These are phyloP conservation scores for Pseudopodoces humilis DNA, from an alignment of 2,113 vertebrate species.

Conservation along the genomic window DNA sequence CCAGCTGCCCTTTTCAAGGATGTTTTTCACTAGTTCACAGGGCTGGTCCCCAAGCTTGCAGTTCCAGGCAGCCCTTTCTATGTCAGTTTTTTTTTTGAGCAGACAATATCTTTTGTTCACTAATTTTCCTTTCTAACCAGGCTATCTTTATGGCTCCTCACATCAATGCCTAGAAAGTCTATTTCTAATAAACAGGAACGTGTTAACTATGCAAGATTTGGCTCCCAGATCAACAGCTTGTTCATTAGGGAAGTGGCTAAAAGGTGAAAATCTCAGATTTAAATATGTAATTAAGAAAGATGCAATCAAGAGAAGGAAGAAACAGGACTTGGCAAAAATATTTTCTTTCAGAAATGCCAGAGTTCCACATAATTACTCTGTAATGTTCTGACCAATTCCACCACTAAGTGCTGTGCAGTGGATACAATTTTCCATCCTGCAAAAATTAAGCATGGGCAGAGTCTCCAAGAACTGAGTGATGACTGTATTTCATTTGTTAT, in stretches of 20 bases:
- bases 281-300: background rate
- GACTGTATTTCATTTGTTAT: background rate
- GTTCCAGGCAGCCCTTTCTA: background rate
- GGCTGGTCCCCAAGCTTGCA: fast-evolving
- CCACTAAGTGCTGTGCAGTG: background rate
- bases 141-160: background rate
- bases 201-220: background rate
- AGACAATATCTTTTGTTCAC: background rate
- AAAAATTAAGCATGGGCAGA: background rate
- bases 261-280: background rate
- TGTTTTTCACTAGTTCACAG: background rate
- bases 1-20: background rate
- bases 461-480: fast-evolving
- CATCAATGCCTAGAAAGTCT: background rate
- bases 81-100: background rate
- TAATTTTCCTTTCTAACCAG: background rate
- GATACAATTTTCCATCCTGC: background rate
- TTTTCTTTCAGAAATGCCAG: background rate
- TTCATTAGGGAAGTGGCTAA: background rate
- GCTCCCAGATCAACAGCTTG: background rate
- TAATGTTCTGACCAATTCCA: background rate
- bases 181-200: background rate
- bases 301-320: background rate
- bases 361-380: background rate
- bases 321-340: background rate